A percentile compares a stretch with the other conserved stretches of the same genome.
Evolutionary conservation across 2,888 invertebrate genomes (phyloP).

Genomic region (Trissolcus japonicus): DNA sequence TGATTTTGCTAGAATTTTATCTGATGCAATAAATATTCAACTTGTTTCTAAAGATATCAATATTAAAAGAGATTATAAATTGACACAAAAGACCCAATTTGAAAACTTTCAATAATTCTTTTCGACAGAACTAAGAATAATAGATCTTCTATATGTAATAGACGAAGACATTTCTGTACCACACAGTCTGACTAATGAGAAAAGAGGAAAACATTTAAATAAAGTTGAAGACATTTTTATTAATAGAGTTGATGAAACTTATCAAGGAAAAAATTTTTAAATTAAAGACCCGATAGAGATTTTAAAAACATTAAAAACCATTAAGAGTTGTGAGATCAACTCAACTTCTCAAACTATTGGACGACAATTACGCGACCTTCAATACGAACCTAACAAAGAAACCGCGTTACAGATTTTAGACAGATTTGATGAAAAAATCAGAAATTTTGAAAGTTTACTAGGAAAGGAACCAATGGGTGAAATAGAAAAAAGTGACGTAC

Average conservation of each 20-base stretch:
- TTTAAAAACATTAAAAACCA: constrained; percentile 41
- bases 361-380: constrained; percentile 45
- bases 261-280: constrained; percentile 52
- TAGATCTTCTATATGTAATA: background rate
- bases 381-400: constrained; percentile 41
- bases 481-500: constrained; percentile 54
- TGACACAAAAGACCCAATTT: too few relatives aligned
- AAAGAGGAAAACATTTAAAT: constrained; percentile 43
- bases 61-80: too few relatives aligned
- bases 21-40: too few relatives aligned
- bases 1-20: too few relatives aligned
- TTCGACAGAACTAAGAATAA: too few relatives aligned
- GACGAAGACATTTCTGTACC: background rate
- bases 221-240: constrained; percentile 59
- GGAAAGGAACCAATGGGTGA: constrained; percentile 38
- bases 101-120: too few relatives aligned
- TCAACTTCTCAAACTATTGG: constrained; percentile 44
- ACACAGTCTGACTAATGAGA: background rate
- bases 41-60: too few relatives aligned
- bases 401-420: constrained; percentile 51
- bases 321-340: constrained; percentile 48
- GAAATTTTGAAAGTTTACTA: constrained; percentile 48
- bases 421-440: constrained; percentile 50
- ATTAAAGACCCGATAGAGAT: constrained; percentile 52
- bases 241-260: constrained; percentile 53